These are phyloP conservation scores for Pyrrhura leucotis DNA, from an alignment of 2,797 vertebrate species.

Conservation along the genomic window DNA sequence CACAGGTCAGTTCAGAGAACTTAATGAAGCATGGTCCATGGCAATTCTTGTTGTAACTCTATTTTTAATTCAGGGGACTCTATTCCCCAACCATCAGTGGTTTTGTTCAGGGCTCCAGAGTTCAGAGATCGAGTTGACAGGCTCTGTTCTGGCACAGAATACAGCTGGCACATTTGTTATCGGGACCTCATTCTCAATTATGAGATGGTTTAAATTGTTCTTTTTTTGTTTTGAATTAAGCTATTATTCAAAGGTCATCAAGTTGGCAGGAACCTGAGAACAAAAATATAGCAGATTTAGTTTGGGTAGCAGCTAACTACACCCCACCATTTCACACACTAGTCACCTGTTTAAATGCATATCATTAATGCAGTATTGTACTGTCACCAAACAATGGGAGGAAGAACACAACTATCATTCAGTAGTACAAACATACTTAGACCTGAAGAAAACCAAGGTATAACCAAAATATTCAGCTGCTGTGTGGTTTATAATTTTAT, in stretches of 20 bases:
- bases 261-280: constrained; percentile 93
- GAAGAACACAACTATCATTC: background rate
- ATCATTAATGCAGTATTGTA: background rate
- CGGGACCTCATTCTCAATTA: constrained; percentile 34
- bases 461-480: background rate
- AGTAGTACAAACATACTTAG: background rate
- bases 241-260: constrained; percentile 97
- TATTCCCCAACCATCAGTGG: constrained; percentile 65
- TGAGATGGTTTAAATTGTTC: constrained; percentile 26
- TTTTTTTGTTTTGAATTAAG: constrained; percentile 23
- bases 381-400: background rate
- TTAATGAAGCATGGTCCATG: constrained; percentile 73
- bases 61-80: constrained; percentile 47
- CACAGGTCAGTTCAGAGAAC: constrained; percentile 81
- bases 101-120: constrained; percentile 73
- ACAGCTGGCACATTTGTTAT: constrained; percentile 59
- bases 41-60: constrained; percentile 75
- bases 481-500: background rate
- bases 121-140: constrained; percentile 35
- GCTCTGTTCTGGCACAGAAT: constrained; percentile 74
- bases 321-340: background rate
- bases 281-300: constrained; percentile 8
- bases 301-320: background rate
- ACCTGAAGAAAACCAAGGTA: background rate
- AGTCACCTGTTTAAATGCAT: background rate